Base-by-base conservation (phyloP, 2,113 vertebrate species). In the Coturnix japonica region DNA sequence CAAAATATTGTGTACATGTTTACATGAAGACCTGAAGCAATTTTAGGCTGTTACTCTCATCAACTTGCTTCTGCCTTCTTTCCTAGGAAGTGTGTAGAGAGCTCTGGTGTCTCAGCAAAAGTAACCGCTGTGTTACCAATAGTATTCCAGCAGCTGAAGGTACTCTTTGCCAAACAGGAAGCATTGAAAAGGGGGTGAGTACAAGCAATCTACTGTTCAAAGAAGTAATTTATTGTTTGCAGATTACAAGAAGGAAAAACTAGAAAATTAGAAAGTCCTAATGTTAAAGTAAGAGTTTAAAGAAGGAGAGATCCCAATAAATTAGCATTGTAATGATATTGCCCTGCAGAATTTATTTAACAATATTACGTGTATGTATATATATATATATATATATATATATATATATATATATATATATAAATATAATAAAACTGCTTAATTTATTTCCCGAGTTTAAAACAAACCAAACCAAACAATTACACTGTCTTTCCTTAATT, bases 61-160 rank as follows among this genome's bases (percentile, higher is more conserved):
- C 98, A 99, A 99, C 99, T 98, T 98, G 98, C 98, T 98, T 98
- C 97, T 98, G 98, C 98, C 98, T 98, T 99, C 98, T 99, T 99
- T 99, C 99, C 99, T 98, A 99, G 99, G 99, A 99, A 99, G 99
- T 99, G 98, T 99, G 99, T 99, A 99, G 99, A 99, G 99, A 99
- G 98, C 99, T 99, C 97, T 99, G 99, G 99, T 99, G 99, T 97
- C 99, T 99, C 96, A 99, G 99, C 98, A 99, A 99, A 98, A 99
- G 99, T 98, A 99, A 99, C 97, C 99, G 99, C 96, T 99, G 99
- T 98, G 99, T 99, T 95, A 99, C 99, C 59, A 99, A 99, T 97
- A 99, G 99, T 97, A 99, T 99, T 96, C 99, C 99, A 43, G 99
- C 99, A 46, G 99, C 99, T 43, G 99, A 99, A 95, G 99, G 99